Evolutionary conservation across 2,888 invertebrate species (phyloP).

Genomic region (Rotaria macrura): DNA sequence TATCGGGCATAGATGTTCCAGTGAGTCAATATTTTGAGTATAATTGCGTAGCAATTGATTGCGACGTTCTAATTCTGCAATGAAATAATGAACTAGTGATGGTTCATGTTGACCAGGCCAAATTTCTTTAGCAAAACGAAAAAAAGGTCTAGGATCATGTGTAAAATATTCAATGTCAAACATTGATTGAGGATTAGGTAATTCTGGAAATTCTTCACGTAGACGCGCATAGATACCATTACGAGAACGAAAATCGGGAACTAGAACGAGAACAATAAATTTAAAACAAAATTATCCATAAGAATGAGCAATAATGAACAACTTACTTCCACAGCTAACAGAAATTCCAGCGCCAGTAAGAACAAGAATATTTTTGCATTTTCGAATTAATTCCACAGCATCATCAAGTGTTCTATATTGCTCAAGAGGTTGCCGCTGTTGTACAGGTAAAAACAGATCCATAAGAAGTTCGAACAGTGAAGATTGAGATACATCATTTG

Average conservation of each 20-base stretch:
- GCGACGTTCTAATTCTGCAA: slow-evolving; percentile 62
- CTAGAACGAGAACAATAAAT: not conserved
- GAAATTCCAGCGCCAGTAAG: slow-evolving; percentile 32
- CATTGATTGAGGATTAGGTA: slow-evolving; percentile 73
- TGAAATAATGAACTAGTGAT: slow-evolving; percentile 74
- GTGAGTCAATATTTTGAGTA: slow-evolving; percentile 80
- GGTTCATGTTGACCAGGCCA: slow-evolving; percentile 78
- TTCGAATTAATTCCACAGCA: slow-evolving; percentile 27
- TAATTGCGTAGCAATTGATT: slow-evolving; percentile 71
- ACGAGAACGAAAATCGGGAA: slow-evolving; percentile 75
- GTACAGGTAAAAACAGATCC: slow-evolving; percentile 1
- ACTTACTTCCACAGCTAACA: slow-evolving; percentile 29
- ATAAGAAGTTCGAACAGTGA: not conserved
- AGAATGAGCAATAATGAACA: not conserved
- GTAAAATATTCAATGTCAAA: slow-evolving; percentile 69
- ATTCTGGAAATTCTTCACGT: slow-evolving; percentile 72
- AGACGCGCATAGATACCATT: slow-evolving; percentile 76
- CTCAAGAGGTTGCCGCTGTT: slow-evolving; percentile 23
- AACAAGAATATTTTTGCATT: slow-evolving; percentile 29
- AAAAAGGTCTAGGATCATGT: slow-evolving; percentile 74
- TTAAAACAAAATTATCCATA: not conserved
- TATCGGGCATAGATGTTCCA: slow-evolving; percentile 76
- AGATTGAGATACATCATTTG: not conserved
- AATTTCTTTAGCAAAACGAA: slow-evolving; percentile 75
- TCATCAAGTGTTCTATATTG: slow-evolving; percentile 28